A percentile compares a stretch with the other conserved stretches of the same genome.
Conservation (phyloP, 2,888 invertebrate species). For the Trachelus stipa region DNA sequence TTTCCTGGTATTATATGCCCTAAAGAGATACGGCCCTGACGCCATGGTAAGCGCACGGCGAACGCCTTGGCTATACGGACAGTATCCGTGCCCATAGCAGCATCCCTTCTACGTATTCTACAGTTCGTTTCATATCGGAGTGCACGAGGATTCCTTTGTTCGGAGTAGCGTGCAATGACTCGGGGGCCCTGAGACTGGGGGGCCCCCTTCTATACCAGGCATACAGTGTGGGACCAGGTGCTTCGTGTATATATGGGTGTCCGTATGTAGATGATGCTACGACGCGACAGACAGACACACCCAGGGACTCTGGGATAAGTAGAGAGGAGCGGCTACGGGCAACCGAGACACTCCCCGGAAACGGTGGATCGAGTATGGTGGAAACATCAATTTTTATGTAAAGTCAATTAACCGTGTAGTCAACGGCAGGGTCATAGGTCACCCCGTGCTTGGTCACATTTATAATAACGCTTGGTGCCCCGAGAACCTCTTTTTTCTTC, state of each 20-base stretch:
- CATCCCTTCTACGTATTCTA: constrained; percentile 31
- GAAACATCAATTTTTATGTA: not conserved
- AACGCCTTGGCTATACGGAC: not conserved
- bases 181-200: constrained; percentile 6
- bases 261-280: not conserved
- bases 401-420: not conserved
- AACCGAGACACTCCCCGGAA: constrained; percentile 37
- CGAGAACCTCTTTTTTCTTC: not conserved
- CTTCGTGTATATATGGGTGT: not conserved
- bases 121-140: constrained; percentile 19
- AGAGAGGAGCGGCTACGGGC: constrained; percentile 12
- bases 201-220: not conserved
- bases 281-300: not conserved
- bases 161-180: constrained; percentile 33
- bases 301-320: constrained; percentile 1
- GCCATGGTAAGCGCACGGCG: not conserved
- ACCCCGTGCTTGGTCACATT: not conserved
- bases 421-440: not conserved
- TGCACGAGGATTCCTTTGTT: constrained; percentile 21
- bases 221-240: not conserved
- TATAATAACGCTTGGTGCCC: not conserved
- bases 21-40: not conserved
- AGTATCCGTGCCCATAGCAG: constrained; percentile 16
- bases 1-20: not conserved
- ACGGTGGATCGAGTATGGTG: not conserved